A percentile compares a stretch with the other conserved stretches of the same genome.
Evolutionary conservation across 2,113 vertebrate species (phyloP).

Genomic region (Ibidorhyncha struthersii): DNA sequence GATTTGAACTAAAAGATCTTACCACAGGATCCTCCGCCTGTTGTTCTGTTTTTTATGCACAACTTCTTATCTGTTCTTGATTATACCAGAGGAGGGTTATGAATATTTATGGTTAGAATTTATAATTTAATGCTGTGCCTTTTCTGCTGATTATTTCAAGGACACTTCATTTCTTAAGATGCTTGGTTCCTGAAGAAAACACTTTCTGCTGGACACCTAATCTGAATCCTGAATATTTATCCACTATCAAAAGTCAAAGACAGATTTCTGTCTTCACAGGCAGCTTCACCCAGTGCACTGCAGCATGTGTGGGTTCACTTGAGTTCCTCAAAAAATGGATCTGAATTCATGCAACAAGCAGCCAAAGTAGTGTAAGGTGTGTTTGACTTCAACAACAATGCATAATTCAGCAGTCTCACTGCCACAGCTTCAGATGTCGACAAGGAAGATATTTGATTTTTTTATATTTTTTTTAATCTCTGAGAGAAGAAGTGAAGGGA

Average conservation of each 20-base stretch:
- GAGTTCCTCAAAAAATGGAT: slow-evolving; percentile 39
- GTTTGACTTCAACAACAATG: slow-evolving; percentile 59
- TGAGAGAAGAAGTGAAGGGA: background rate
- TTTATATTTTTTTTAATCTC: background rate
- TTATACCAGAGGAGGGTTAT: slow-evolving; percentile 75
- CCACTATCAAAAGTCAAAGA: slow-evolving; percentile 46
- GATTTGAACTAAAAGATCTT: slow-evolving; percentile 56
- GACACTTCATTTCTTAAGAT: slow-evolving; percentile 76
- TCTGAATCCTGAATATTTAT: slow-evolving; percentile 74
- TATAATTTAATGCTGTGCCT: slow-evolving; percentile 79
- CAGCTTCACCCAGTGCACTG: slow-evolving; percentile 12
- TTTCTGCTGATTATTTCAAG: slow-evolving; percentile 84
- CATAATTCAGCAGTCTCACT: slow-evolving; percentile 54
- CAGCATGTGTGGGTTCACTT: background rate
- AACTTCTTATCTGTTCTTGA: slow-evolving; percentile 80
- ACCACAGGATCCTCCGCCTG: slow-evolving; percentile 52
- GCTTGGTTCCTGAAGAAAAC: slow-evolving; percentile 66
- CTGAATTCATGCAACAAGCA: slow-evolving; percentile 40
- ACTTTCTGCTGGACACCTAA: slow-evolving; percentile 64
- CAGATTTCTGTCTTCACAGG: slow-evolving; percentile 3
- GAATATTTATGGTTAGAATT: slow-evolving; percentile 82
- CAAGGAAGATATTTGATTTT: background rate
- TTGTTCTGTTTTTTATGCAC: slow-evolving; percentile 73
- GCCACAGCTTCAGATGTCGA: slow-evolving; percentile 40
- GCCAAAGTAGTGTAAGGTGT: slow-evolving; percentile 32